Evolutionary conservation across 2,113 vertebrate species (phyloP), one percentile per base, ranked within the genome.

Genomic region (Datnioides undecimradiatus): DNA sequence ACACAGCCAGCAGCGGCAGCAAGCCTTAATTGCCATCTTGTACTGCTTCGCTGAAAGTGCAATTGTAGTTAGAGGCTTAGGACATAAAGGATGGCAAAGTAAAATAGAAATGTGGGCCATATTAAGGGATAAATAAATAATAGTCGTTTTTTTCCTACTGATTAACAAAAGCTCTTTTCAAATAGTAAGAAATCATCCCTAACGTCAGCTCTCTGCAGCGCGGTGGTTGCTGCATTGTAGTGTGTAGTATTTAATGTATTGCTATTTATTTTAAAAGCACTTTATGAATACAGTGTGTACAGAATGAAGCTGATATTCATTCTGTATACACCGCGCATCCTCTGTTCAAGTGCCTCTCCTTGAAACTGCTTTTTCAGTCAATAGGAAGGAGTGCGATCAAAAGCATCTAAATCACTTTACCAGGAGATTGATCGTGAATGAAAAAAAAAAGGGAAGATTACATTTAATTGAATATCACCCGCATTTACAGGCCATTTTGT

Each of bases 401-500:
- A 90, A 80, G 78, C 87, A 84, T 87, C 86, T 73, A 83, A 92
- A 89, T 91, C 90, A 85, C 88, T 90, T 90, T 74, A 90, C 72
- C 79, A 74, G 38, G 74, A 82, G 82, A 90, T 89, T 89, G 84
- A 93, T 88, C 7, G 25, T 8, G 49, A 83, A 83, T 78, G 51
- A 25, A 41, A 66, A 74, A 74, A 86, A 83, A 73, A 76, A 79
- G 69, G 80, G 63, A 90, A 91, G 89, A 94, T 91, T 88, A 80
- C 85, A 78, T 91, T 92, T 85, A 90, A 92, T 92, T 91, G 79
- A 92, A 92, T 91, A 92, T 84, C 73, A 73, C 72, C 87, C 25
- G 62, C 90, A 91, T 93, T 94, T 90, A 90, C 86, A 88, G 86
- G 82, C 87, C 87, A 82, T 92, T 94, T 86, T 87, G 85, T 85